phyloP scores from a whole-genome alignment of 2,113 vertebrate species.

The Nestor notabilis region DNA sequence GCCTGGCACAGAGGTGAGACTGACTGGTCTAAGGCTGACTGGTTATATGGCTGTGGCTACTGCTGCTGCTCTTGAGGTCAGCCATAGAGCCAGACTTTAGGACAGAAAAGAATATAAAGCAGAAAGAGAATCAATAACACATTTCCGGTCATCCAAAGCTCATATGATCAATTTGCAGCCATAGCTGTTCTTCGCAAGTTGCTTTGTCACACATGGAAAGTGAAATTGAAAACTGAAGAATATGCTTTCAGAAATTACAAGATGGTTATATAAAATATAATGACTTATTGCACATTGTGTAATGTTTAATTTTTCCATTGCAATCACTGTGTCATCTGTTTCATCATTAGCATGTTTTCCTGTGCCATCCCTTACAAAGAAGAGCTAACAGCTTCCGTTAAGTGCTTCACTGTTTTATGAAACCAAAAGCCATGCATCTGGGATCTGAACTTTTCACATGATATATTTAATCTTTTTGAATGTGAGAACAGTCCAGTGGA shows the following conservation, averaged over 20 bases:
- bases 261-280: not conserved
- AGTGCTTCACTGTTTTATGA: not conserved
- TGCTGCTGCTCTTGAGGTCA: not conserved
- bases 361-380: not conserved
- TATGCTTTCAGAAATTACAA: not conserved
- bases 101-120: not conserved
- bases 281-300: not conserved
- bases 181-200: not conserved
- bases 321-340: not conserved
- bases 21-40: no score
- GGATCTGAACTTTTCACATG: not conserved
- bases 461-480: not conserved
- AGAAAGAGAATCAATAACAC: not conserved
- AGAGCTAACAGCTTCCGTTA: not conserved
- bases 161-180: not conserved
- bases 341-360: not conserved
- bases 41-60: not conserved
- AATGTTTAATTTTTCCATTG: not conserved
- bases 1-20: no score
- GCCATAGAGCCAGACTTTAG: not conserved
- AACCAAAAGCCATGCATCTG: not conserved
- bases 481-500: not conserved
- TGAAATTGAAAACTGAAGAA: not conserved
- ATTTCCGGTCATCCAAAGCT: not conserved
- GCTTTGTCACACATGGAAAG: not conserved